Evolutionary conservation across 2,113 vertebrate genomes (phyloP), one percentile per base, ranked within the genome.

Genomic region (Cettia cetti): DNA sequence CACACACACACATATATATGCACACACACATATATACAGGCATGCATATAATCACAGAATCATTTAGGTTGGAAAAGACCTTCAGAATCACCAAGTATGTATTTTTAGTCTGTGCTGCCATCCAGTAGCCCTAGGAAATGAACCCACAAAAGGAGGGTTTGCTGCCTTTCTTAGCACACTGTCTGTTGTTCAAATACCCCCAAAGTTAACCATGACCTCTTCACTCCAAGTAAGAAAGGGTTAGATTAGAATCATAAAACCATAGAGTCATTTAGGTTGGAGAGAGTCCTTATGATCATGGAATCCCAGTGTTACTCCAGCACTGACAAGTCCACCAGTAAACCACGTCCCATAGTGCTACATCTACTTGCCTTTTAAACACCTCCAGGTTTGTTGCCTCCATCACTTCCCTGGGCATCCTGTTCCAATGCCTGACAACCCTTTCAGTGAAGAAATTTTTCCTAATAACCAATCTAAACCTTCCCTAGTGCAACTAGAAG

Each of bases 1-100:
- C 11, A 66, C 8, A 53, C 11, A 60, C 7, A 61, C 9, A 42
- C 4, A 23, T 1, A 23, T 1, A 40, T 7, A 33, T 5, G 10
- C 1, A 14, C 6, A 7, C 7, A 31, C 3, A 31, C 10, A 49
- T 2, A 28, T 13, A 14, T 8, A 31, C 2, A 57, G 11, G 17
- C 11, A 68, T 3, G 6, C 19, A 56, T 30, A 20, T 11, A 40
- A 40, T 35, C 30, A 54, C 7, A 39, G 37, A 47, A 61, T 22
- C 21, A 76, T 53, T 68, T 6, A 68, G 23, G 20, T 9, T 60
- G 69, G 24, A 75, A 53, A 66, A 75, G 7, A 60, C 24, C n/a
- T 53, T 52, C 77, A 26, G n/a, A 75, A 21, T 39, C 15, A 18
- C 5, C 11, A 13, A 59, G 33, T 59, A 30, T 59, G 1, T 30